Conservation (phyloP, 1,140 invertebrate genomes). For the Drosophila kepulauana region DNA sequence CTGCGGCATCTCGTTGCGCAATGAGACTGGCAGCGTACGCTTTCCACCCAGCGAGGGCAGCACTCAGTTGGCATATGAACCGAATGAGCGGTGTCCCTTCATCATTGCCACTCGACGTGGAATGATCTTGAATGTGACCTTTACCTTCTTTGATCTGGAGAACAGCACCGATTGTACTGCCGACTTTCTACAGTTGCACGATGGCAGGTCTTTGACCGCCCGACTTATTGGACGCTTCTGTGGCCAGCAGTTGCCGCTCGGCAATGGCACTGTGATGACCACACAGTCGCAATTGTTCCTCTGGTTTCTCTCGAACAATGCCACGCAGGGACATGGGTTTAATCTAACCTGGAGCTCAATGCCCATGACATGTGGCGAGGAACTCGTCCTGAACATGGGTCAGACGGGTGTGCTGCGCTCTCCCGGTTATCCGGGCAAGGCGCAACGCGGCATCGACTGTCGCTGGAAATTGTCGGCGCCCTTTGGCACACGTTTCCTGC, state of each 20-base stretch:
- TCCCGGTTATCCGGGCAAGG: slow-evolving; percentile 92
- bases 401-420: slow-evolving; percentile 90
- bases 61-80: slow-evolving; percentile 71
- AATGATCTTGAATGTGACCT: slow-evolving; percentile 92
- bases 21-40: slow-evolving; percentile 41
- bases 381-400: slow-evolving; percentile 83
- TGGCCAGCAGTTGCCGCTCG: slow-evolving; percentile 87
- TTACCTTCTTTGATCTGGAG: slow-evolving; percentile 89
- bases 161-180: slow-evolving; percentile 86
- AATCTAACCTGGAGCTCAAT: slow-evolving; percentile 90
- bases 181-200: slow-evolving; percentile 92
- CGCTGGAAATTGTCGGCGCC: slow-evolving; percentile 90
- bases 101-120: slow-evolving; percentile 88
- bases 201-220: slow-evolving; percentile 89
- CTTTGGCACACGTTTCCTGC: slow-evolving; percentile 91
- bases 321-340: slow-evolving; percentile 86
- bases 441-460: slow-evolving; percentile 92
- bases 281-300: slow-evolving; percentile 91
- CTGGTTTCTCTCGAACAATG: slow-evolving; percentile 91
- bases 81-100: slow-evolving; percentile 92
- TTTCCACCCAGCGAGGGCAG: slow-evolving; percentile 86
- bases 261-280: slow-evolving; percentile 88
- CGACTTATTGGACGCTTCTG: slow-evolving; percentile 92
- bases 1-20: slow-evolving; percentile 86
- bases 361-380: slow-evolving; percentile 90